Conservation (phyloP, 2,888 invertebrate species). For the Tetanocera ferruginea region DNA sequence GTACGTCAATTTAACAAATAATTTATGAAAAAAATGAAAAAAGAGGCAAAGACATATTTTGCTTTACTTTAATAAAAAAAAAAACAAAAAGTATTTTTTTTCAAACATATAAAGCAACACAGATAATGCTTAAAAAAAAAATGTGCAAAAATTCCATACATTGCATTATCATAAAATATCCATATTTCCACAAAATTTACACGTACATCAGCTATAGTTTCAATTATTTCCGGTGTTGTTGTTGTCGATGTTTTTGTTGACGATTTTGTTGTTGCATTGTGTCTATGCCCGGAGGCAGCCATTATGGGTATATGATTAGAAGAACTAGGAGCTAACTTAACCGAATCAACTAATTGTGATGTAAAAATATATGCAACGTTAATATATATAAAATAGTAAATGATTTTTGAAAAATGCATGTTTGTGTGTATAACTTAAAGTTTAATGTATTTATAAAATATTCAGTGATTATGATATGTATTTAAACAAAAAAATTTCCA, state of each 20-base stretch:
- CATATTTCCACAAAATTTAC: conserved; percentile 76
- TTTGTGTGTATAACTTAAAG: too few species aligned
- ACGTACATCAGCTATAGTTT: conserved; percentile 67
- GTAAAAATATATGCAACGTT: too few species aligned
- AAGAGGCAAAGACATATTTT: too few species aligned
- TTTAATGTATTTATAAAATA: too few species aligned
- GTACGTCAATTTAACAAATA: too few species aligned
- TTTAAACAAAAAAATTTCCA: too few species aligned
- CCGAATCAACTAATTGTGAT: neutral
- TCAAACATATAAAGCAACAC: neutral
- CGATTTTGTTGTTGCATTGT: neutral
- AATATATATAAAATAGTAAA: too few species aligned
- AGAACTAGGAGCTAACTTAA: neutral
- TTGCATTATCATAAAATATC: neutral
- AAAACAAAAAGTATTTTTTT: neutral
- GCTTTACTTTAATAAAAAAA: neutral
- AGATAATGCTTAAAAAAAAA: neutral
- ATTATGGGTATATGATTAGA: conserved; percentile 26
- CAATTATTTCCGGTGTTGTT: neutral
- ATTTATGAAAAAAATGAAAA: too few species aligned
- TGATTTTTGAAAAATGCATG: too few species aligned
- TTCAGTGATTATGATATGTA: too few species aligned
- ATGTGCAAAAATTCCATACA: conserved; percentile 7
- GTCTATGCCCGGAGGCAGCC: conserved; percentile 23
- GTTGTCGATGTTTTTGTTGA: neutral